Evolutionary conservation across 2,888 invertebrate genomes (phyloP), one percentile per base, ranked within the genome.

Genomic region (Bembecia ichneumoniformis): DNA sequence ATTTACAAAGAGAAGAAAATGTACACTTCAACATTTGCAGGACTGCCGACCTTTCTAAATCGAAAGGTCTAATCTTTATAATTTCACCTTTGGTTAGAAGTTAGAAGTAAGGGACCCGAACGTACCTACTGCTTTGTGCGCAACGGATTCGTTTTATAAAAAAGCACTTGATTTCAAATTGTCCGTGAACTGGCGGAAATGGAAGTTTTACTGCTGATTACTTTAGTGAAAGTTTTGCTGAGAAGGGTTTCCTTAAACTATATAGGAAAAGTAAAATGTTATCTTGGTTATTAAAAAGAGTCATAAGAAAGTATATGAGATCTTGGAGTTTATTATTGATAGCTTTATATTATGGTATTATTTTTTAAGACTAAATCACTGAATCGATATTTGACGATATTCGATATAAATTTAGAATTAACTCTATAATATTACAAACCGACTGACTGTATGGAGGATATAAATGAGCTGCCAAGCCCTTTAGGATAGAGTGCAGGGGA

Each of bases 21-120:
- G 14, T 40, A 9, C n/a, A 11, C 7, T 40, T 36, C 47, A 15
- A 35, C 35, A 14, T 16, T 35, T 49, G 35, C 51, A 55, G 50
- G 52, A 53, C 49, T 47, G 49, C 51, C 34, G 62, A 66, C 71
- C 69, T 71, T 70, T 63, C 67, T 62, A 67, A 71, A 77, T 75
- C 65, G 69, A 72, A 71, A 75, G 76, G 80, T 77, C 66, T 75
- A 73, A 78, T 80, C 77, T 75, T 46, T 58, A 73, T 68, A 63
- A 65, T 63, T 60, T 58, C 47, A 58, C 53, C 17, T 58, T 53
- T 44, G 17, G 44, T 44, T 40, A 40, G 35, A 35, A 49, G 53
- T 49, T 35, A n/a, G 28, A 28, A 28, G 9, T 28, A 9, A 28
- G 5, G 51, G 49, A 51, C 47, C 36, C 36, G 50, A 55, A 54